These are phyloP conservation scores for Tachysurus fulvidraco DNA, from an alignment of 2,113 vertebrate species.

Conservation along the genomic window DNA sequence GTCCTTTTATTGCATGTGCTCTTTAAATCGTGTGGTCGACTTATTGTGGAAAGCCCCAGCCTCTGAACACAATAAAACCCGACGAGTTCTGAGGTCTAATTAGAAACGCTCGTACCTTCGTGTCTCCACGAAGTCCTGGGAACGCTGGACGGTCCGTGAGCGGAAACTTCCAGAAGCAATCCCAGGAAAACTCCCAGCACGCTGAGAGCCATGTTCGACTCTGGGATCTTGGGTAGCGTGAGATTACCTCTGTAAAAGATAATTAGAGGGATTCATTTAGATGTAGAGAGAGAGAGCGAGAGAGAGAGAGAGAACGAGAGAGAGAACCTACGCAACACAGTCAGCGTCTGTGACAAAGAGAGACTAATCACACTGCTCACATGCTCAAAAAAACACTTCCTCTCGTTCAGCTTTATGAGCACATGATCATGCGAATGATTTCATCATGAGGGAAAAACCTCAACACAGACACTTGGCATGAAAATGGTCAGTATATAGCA, in stretches of 20 bases:
- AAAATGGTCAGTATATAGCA: background rate
- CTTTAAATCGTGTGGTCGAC: background rate
- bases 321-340: background rate
- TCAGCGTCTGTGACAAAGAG: background rate
- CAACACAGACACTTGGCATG: too few relatives aligned
- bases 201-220: slow-evolving; percentile 74
- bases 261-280: background rate
- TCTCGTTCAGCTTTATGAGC: background rate
- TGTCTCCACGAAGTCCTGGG: slow-evolving; percentile 89
- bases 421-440: background rate
- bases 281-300: background rate
- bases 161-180: slow-evolving; percentile 74
- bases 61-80: background rate
- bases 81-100: background rate
- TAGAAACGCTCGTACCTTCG: slow-evolving; percentile 72
- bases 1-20: background rate
- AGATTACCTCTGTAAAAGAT: slow-evolving; percentile 73
- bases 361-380: background rate
- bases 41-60: background rate
- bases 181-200: slow-evolving; percentile 74
- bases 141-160: slow-evolving; percentile 80
- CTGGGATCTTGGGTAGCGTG: slow-evolving; percentile 72
- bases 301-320: background rate
- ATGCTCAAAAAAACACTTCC: slow-evolving; percentile 13
- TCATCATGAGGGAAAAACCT: background rate